These are phyloP conservation scores for Papilio glaucus DNA, from an alignment of 1,140 invertebrate genomes.

Conservation along the genomic window DNA sequence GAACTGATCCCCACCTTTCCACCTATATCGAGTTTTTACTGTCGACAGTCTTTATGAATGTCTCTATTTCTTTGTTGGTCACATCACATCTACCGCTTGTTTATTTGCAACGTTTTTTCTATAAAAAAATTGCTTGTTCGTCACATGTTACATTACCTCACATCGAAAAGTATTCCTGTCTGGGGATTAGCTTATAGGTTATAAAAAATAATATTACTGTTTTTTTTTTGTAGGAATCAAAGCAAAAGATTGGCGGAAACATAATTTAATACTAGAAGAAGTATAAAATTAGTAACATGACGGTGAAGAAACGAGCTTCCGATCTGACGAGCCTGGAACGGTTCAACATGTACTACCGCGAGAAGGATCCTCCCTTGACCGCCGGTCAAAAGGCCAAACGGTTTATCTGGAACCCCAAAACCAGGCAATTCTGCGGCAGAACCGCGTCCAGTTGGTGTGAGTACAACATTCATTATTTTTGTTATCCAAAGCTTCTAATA, in stretches of 20 bases:
- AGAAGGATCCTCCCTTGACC: conserved; percentile 82
- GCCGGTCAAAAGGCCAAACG: conserved; percentile 85
- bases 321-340: conserved; percentile 83
- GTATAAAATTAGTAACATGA: conserved; percentile 55
- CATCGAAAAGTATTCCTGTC: no score
- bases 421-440: conserved; percentile 87
- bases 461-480: conserved; percentile 59
- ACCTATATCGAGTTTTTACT: no score
- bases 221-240: not conserved
- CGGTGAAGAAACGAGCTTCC: conserved; percentile 77
- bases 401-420: conserved; percentile 88
- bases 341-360: conserved; percentile 86
- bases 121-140: no score
- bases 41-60: no score
- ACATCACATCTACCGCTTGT: no score
- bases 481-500: not conserved
- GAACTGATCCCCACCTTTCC: no score
- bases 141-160: no score
- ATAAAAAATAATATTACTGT: no score
- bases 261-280: not conserved
- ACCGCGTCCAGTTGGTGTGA: conserved; percentile 89
- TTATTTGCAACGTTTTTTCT: no score
- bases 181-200: no score
- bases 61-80: no score
- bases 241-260: not conserved